Evolutionary conservation across 1,140 invertebrate genomes (phyloP), one percentile per base, ranked within the genome.

Genomic region (Gonatopus flavifemur): DNA sequence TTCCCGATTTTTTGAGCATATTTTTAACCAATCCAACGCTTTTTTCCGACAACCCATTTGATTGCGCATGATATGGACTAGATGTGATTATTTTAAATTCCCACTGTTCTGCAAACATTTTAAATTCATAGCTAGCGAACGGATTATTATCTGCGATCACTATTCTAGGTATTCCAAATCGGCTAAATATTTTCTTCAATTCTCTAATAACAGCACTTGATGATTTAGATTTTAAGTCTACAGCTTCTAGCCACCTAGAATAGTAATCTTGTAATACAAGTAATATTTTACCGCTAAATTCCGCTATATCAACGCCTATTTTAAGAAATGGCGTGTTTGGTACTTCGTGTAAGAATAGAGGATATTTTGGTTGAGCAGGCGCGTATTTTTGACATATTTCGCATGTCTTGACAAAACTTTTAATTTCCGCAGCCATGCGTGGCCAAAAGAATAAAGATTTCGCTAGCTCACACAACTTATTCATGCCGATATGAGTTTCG

Each of bases 1-100:
- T n/a, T n/a, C n/a, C n/a, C n/a, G n/a, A n/a, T n/a, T n/a, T n/a
- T n/a, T n/a, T n/a, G n/a, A n/a, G n/a, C n/a, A n/a, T n/a, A n/a
- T n/a, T n/a, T n/a, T n/a, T n/a, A n/a, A n/a, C n/a, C n/a, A n/a
- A n/a, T n/a, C n/a, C n/a, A 30, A 74, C 65, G 10, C 55, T 61
- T 50, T 61, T 60, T 52, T 72, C 68, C 1, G 64, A 66, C 8
- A 72, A 37, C 1, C 70, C 68, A 40, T 75, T 74, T 9, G 64
- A 65, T 38, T 61, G 54, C 3, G 70, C 63, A 45, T 74, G 76
- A 18, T 53, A 42, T 5, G 70, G 78, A 56, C 67, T 74, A 32
- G 59, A 67, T 0, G 69, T 77, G 12, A 62, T 41, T 33, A 74
- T 62, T 2, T 51, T 41, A 49, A 80, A 72, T 13, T 63, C 55